Evolutionary conservation across 2,797 vertebrate species (phyloP).

Genomic region (Takifugu rubripes): DNA sequence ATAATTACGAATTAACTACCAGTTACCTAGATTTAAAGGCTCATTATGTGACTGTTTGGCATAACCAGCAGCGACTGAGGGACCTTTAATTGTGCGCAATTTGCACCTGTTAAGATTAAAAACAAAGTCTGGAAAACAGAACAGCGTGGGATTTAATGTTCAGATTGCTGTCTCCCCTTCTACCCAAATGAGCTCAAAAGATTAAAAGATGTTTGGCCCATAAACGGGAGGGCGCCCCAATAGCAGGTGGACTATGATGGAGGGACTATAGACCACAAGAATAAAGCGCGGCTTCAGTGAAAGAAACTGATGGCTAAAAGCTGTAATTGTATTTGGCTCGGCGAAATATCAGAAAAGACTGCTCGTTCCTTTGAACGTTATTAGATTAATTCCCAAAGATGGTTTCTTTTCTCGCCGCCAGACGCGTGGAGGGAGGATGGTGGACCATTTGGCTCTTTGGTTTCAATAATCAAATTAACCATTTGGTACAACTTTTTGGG

Average conservation of each 20-base stretch:
- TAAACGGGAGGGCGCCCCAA: constrained; percentile 71
- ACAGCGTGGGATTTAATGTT: constrained; percentile 16
- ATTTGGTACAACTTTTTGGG: constrained; percentile 94
- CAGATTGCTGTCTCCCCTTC: constrained; percentile 31
- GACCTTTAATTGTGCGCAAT: not conserved
- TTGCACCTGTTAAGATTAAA: constrained; percentile 1
- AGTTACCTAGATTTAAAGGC: constrained; percentile 52
- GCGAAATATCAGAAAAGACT: constrained; percentile 94
- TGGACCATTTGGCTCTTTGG: constrained; percentile 95
- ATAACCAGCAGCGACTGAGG: constrained; percentile 13
- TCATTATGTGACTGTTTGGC: constrained; percentile 61
- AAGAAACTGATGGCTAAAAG: constrained; percentile 79
- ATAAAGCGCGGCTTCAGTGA: constrained; percentile 83
- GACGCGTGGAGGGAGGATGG: constrained; percentile 97
- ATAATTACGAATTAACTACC: constrained; percentile 66
- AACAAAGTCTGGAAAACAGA: not conserved
- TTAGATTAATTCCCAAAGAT: constrained; percentile 97
- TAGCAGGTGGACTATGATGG: constrained; percentile 69
- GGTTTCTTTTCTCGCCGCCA: constrained; percentile 85
- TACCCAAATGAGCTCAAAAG: constrained; percentile 64
- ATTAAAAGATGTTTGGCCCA: constrained; percentile 77
- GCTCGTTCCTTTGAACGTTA: constrained; percentile 94
- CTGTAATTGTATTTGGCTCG: constrained; percentile 98
- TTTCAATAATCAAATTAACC: constrained; percentile 97
- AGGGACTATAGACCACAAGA: constrained; percentile 70